phyloP scores from a whole-genome alignment of 2,113 vertebrate genomes.

The Coturnix japonica region DNA sequence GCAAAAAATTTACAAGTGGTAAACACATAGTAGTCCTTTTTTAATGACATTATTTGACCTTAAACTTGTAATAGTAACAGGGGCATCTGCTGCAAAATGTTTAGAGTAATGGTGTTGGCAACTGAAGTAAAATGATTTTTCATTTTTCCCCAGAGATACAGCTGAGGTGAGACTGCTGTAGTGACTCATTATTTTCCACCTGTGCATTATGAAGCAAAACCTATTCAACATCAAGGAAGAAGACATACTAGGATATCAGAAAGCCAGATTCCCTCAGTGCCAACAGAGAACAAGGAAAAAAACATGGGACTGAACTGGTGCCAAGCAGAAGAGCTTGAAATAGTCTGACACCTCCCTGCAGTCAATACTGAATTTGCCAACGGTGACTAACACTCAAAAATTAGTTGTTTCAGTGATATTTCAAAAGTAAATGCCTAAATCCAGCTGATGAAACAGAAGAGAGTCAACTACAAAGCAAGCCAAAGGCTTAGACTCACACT shows the following conservation, averaged over 20 bases:
- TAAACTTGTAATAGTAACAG: not conserved
- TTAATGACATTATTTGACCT: not conserved
- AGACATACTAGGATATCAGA: not conserved
- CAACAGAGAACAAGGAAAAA: not conserved
- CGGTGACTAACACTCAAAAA: not conserved
- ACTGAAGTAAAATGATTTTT: not conserved
- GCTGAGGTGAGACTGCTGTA: not conserved
- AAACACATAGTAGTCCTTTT: not conserved
- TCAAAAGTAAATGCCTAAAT: not conserved
- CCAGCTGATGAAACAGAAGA: not conserved
- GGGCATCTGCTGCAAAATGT: not conserved
- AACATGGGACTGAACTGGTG: fast-evolving
- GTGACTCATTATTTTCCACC: not conserved
- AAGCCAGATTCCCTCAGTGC: not conserved
- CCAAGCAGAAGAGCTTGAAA: not conserved
- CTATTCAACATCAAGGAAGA: not conserved
- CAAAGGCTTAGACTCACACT: not conserved
- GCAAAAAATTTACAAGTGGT: not conserved
- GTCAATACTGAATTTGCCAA: not conserved
- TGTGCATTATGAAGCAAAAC: not conserved
- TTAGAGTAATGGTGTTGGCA: not conserved
- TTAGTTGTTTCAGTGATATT: not conserved
- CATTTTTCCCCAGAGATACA: not conserved
- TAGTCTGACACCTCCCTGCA: not conserved
- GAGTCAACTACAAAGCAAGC: not conserved